Percentiles rank a stretch among this genome's conserved stretches.
Evolutionary conservation across 2,113 vertebrate genomes (phyloP).

Genomic region (Limnothrissa miodon): DNA sequence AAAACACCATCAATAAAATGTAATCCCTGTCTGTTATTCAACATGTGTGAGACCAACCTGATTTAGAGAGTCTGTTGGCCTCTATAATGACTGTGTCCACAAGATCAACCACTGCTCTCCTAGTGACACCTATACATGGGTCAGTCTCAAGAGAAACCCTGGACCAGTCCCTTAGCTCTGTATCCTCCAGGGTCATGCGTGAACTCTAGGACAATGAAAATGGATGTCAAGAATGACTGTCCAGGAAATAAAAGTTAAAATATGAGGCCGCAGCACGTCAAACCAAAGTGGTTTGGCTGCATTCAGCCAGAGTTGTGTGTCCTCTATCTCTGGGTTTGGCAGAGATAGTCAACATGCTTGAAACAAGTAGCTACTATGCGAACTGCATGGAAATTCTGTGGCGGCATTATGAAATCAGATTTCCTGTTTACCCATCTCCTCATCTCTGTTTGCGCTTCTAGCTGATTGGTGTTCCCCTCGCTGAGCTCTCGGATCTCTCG

Average conservation of each 20-base stretch:
- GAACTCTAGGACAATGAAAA: neutral
- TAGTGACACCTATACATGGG: conserved; percentile 67
- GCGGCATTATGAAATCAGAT: neutral
- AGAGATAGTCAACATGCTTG: neutral
- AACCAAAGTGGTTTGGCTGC: neutral
- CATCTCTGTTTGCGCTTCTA: conserved; percentile 35
- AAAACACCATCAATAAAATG: no score
- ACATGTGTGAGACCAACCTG: conserved; percentile 52
- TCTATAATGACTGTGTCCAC: conserved; percentile 62
- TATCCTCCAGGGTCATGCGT: neutral
- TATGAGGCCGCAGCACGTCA: neutral
- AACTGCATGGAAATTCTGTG: neutral
- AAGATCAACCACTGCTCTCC: conserved; percentile 61
- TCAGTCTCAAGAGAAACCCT: conserved; percentile 66
- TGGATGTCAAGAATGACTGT: conserved; percentile 1
- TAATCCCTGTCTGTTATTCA: neutral
- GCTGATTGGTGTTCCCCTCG: conserved; percentile 41
- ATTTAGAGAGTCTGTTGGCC: conserved; percentile 66
- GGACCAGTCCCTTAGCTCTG: conserved; percentile 70
- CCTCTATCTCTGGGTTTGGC: neutral
- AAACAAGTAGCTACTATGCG: neutral
- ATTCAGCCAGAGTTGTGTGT: neutral
- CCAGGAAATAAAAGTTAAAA: neutral
- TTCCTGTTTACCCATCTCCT: conserved; percentile 47
- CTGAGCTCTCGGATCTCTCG: conserved; percentile 65